phyloP scores from a whole-genome alignment of 30 jellyfish, hydroid and myxozoan species.

The Turritopsis dohrnii region DNA sequence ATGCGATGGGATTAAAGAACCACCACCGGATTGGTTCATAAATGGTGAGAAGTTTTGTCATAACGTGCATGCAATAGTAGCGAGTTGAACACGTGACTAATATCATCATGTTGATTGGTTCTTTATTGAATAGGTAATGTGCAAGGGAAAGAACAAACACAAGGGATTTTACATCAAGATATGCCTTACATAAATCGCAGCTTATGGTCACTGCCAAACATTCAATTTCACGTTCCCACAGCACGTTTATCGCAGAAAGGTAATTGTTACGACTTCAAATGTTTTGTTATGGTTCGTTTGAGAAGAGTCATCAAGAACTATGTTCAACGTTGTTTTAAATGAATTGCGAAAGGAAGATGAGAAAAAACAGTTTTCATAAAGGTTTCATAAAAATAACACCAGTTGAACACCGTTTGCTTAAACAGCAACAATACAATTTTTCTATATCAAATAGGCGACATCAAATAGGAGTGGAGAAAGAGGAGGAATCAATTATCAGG shows the following conservation, averaged over 20 bases:
- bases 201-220: constrained; percentile 72
- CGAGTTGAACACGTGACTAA: not conserved
- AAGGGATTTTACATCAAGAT: constrained; percentile 75
- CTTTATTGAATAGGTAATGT: constrained; percentile 51
- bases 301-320: too few species aligned
- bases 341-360: too few species aligned
- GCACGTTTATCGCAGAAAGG: constrained; percentile 13
- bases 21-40: constrained; percentile 90
- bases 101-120: not conserved
- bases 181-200: constrained; percentile 82
- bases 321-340: too few species aligned
- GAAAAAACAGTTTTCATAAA: too few species aligned
- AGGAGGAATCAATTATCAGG: too few species aligned
- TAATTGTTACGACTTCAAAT: not conserved
- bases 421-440: too few species aligned
- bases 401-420: too few species aligned
- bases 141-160: constrained; percentile 95
- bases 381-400: too few species aligned
- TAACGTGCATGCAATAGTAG: too few species aligned
- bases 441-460: too few species aligned
- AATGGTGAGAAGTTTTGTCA: constrained; percentile 38
- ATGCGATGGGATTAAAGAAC: constrained; percentile 94
- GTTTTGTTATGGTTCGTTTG: not conserved
- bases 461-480: too few species aligned
- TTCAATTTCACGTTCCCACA: constrained; percentile 53